phyloP scores from a whole-genome alignment of 1,140 invertebrate genomes.

The Drosophila ercepeae region DNA sequence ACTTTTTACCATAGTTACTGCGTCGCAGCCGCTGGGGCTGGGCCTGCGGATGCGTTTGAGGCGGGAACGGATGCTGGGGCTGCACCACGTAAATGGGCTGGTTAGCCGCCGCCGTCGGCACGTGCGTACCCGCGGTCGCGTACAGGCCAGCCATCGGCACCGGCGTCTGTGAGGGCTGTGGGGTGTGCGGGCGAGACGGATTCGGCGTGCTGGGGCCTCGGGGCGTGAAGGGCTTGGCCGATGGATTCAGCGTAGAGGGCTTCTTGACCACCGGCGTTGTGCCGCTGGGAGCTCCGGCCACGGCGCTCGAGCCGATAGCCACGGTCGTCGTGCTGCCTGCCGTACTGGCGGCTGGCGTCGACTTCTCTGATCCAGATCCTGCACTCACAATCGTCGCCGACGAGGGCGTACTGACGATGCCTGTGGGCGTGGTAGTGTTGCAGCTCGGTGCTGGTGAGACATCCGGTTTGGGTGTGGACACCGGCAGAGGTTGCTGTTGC shows the following conservation, averaged over 20 bases:
- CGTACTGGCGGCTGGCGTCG: slow-evolving; percentile 60
- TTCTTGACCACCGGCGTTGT: slow-evolving; percentile 84
- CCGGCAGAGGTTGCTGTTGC: slow-evolving; percentile 52
- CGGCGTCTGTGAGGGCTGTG: slow-evolving; percentile 93
- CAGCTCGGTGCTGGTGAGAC: slow-evolving; percentile 52
- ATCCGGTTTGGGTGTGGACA: slow-evolving; percentile 56
- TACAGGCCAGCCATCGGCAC: slow-evolving; percentile 84
- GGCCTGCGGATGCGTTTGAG: slow-evolving; percentile 84
- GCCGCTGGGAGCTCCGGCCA: slow-evolving; percentile 84
- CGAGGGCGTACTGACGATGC: slow-evolving; percentile 62
- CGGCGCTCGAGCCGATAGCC: slow-evolving; percentile 53
- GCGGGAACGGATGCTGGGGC: slow-evolving; percentile 84
- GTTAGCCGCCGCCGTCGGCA: slow-evolving; percentile 52
- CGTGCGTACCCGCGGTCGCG: slow-evolving; percentile 61
- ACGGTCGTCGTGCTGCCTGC: slow-evolving; percentile 16
- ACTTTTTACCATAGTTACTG: slow-evolving; percentile 64
- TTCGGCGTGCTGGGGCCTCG: slow-evolving; percentile 87
- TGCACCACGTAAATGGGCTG: slow-evolving; percentile 84
- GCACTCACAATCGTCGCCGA: slow-evolving; percentile 26
- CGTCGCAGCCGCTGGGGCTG: slow-evolving; percentile 71
- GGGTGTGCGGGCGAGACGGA: slow-evolving; percentile 90
- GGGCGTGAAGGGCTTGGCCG: slow-evolving; percentile 93
- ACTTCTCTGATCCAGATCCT: slow-evolving; percentile 43
- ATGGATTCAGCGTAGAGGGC: slow-evolving; percentile 88
- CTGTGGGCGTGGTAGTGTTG: slow-evolving; percentile 68